These are phyloP conservation scores for Hipposideros armiger DNA, from an alignment of 2,113 vertebrate genomes.

Conservation along the genomic window DNA sequence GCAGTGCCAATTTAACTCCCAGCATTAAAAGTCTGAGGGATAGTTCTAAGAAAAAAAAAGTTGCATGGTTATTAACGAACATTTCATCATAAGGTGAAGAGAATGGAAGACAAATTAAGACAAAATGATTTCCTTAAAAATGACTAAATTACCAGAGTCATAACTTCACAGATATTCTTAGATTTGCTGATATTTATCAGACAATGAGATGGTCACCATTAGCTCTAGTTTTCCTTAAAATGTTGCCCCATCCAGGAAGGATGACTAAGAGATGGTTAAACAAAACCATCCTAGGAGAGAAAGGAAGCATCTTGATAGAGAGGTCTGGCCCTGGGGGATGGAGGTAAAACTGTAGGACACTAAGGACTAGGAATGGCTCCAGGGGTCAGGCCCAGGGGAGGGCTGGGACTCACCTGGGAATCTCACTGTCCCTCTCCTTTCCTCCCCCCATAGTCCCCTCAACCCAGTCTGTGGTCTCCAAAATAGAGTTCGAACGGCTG, in stretches of 20 bases:
- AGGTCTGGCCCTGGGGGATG: background rate
- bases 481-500: background rate
- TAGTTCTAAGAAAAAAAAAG: background rate
- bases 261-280: background rate
- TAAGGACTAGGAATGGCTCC: background rate
- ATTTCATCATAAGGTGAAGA: background rate
- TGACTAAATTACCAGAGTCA: background rate
- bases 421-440: background rate
- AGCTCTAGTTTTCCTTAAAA: slow-evolving; percentile 2
- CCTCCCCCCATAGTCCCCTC: background rate
- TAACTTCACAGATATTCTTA: background rate
- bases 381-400: background rate
- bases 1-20: background rate
- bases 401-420: background rate
- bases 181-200: background rate
- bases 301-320: background rate
- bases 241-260: background rate
- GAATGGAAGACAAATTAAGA: background rate
- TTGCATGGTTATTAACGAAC: background rate
- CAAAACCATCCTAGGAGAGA: background rate
- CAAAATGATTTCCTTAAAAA: background rate
- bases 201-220: background rate
- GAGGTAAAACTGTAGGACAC: background rate
- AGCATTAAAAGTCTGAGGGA: background rate
- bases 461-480: background rate